Base-by-base conservation (phyloP, 2,888 invertebrate species). In the Stramonita haemastoma region DNA sequence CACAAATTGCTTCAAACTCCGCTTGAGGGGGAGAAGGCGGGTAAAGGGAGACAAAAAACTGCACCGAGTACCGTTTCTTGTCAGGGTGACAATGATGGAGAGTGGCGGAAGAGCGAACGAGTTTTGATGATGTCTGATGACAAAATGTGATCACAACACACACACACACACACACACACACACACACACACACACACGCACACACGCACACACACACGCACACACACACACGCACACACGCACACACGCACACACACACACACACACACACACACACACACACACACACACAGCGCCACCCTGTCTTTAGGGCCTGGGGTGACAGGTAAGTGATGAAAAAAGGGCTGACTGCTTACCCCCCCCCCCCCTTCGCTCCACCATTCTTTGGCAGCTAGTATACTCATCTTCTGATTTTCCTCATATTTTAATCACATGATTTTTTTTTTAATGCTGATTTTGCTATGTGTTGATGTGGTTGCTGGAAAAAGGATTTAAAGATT, bases 1-100 rank as follows among this genome's bases (percentile, higher is more conserved):
- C 73, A 87, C 87, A 87, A 87, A 87, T 87, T 60, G 86, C 86
- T 86, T 86, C 86, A 86, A 86, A 86, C 66, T 22, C 22, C 60
- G 60, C 84, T 60, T 34, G 34, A n/a, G 32, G 60, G 86, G 32
- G 66, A 34, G 32, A 15, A 57, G 17, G n/a, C 34, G n/a, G 85
- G 83, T 46, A 13, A 83, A 29, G 32, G 86, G 86, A 86, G 86
- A 86, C 66, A 60, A 60, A 86, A 86, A 86, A 86, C 86, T 86
- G 86, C 86, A 86, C 86, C 57, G 60, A 86, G 86, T 66, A 34
- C 86, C 86, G 86, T 86, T 86, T 22, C 86, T 66, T 86, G 86
- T 86, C 86, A 86, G n/a, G 86, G 86, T 32, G 86, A 86, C 22
- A 22, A 66, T 60, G 86, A 86, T 66, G 60, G 86, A 86, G 86